Evolutionary conservation across 2,888 invertebrate species (phyloP).

Genomic region (Zygaena filipendulae): DNA sequence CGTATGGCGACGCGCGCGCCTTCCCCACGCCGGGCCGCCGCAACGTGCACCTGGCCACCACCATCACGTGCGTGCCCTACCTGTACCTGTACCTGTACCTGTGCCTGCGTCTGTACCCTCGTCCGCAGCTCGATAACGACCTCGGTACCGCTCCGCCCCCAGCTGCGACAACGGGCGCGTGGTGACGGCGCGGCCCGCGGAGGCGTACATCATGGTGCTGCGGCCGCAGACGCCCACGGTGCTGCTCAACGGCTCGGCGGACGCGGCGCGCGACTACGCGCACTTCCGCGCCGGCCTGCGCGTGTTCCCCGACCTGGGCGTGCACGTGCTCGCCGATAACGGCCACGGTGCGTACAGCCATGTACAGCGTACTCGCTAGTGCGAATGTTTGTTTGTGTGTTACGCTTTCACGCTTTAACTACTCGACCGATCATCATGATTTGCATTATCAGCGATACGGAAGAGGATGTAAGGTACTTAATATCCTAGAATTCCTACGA

Average conservation of each 20-base stretch:
- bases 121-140: neutral
- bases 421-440: too few species aligned
- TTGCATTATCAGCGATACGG: too few species aligned
- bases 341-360: slow-evolving; percentile 18
- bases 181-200: slow-evolving; percentile 79
- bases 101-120: too few species aligned
- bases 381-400: too few species aligned
- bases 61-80: slow-evolving; percentile 74
- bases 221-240: slow-evolving; percentile 88
- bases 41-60: slow-evolving; percentile 84
- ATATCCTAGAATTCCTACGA: too few species aligned
- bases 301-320: slow-evolving; percentile 87
- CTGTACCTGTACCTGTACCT: too few species aligned
- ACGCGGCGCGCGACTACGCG: slow-evolving; percentile 86
- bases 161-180: slow-evolving; percentile 82
- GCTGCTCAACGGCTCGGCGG: slow-evolving; percentile 82
- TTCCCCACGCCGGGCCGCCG: slow-evolving; percentile 96
- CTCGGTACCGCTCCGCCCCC: slow-evolving; percentile 5
- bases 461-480: too few species aligned
- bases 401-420: too few species aligned
- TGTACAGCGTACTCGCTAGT: neutral
- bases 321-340: slow-evolving; percentile 65
- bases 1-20: slow-evolving; percentile 91
- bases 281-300: slow-evolving; percentile 88
- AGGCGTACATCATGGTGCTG: slow-evolving; percentile 89